A percentile compares a stretch with the other conserved stretches of the same genome.
Conservation (phyloP, 2,113 vertebrate genomes). For the Hydrochoerus hydrochaeris region DNA sequence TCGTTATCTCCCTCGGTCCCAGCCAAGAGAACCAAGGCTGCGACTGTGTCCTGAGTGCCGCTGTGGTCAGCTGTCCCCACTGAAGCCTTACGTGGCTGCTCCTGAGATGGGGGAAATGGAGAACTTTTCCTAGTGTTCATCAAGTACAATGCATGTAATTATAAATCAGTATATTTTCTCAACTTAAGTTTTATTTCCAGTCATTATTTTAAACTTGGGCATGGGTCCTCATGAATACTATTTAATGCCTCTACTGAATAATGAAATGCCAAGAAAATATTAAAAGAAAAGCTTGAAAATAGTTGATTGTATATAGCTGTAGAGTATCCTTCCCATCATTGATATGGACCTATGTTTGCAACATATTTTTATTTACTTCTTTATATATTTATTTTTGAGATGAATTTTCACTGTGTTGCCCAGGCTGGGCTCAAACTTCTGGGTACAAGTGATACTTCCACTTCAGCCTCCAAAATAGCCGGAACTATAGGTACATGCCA, state of each 20-base stretch:
- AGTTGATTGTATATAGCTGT: not conserved
- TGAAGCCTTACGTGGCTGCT: not conserved
- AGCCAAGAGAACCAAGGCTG: not conserved
- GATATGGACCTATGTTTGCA: not conserved
- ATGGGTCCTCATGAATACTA: not conserved
- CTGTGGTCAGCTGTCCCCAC: no score
- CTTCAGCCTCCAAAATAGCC: not conserved
- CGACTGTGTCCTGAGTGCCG: not conserved
- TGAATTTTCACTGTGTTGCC: not conserved
- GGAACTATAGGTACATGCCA: not conserved
- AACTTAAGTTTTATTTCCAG: not conserved
- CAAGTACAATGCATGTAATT: not conserved
- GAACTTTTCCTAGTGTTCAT: not conserved
- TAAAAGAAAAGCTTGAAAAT: not conserved
- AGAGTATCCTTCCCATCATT: not conserved
- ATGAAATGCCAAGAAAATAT: not conserved
- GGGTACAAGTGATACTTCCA: not conserved
- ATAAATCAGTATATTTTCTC: not conserved
- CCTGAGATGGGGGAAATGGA: not conserved
- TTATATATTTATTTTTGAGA: not conserved
- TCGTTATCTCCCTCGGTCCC: fast-evolving
- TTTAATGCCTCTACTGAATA: not conserved
- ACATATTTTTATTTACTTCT: not conserved
- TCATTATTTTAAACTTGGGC: not conserved
- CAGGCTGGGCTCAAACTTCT: not conserved